These are phyloP conservation scores for Celastrina argiolus DNA, from an alignment of 2,888 invertebrate genomes.

Conservation along the genomic window DNA sequence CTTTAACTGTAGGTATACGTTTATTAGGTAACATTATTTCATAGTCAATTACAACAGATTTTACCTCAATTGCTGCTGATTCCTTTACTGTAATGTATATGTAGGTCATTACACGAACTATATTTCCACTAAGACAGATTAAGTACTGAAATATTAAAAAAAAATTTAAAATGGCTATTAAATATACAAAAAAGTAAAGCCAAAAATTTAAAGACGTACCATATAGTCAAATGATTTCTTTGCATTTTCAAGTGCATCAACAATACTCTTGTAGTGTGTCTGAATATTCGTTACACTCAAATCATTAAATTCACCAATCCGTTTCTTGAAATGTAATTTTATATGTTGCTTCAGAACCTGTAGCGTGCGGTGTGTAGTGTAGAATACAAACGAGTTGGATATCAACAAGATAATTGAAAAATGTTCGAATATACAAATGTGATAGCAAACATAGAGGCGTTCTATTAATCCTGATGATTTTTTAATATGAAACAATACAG, in stretches of 20 bases:
- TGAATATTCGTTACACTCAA: not conserved
- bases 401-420: not conserved
- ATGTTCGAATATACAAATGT: not conserved
- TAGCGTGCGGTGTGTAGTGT: not conserved
- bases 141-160: no score
- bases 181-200: no score
- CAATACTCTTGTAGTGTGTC: not conserved
- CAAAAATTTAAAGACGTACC: not conserved
- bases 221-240: not conserved
- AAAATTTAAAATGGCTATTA: no score
- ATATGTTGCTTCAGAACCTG: not conserved
- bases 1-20: no score
- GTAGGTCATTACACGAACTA: no score
- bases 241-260: not conserved
- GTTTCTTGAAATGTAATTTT: not conserved
- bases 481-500: not conserved
- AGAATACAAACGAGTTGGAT: not conserved
- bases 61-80: no score
- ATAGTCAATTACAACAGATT: no score
- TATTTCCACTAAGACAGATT: no score
- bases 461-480: not conserved
- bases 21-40: no score
- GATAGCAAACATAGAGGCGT: not conserved
- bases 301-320: not conserved
- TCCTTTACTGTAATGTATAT: no score